These are phyloP conservation scores for Dynastes hyllus DNA, from an alignment of 2,888 invertebrate species.

Conservation along the genomic window DNA sequence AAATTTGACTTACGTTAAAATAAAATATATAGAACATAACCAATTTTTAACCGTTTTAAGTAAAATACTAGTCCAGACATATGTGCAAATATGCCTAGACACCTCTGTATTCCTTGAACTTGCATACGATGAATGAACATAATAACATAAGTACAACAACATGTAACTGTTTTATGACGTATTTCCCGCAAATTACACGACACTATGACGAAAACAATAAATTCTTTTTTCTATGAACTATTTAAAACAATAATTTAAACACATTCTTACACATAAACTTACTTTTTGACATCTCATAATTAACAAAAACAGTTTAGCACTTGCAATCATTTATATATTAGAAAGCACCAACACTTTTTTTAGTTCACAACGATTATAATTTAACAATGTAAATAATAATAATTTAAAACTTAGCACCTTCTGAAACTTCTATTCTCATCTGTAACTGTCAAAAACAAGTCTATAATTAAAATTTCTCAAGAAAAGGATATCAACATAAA, in stretches of 20 bases:
- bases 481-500: slow-evolving; percentile 5
- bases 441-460: slow-evolving; percentile 38
- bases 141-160: not conserved
- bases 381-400: slow-evolving; percentile 24
- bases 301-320: slow-evolving; percentile 39
- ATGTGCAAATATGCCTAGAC: not conserved
- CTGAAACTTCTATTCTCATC: slow-evolving; percentile 14
- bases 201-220: not conserved
- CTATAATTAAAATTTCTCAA: slow-evolving; percentile 2
- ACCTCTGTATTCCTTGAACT: not conserved
- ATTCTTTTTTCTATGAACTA: not conserved
- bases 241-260: slow-evolving; percentile 4
- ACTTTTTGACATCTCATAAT: slow-evolving; percentile 61
- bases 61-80: not conserved
- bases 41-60: not conserved
- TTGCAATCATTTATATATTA: slow-evolving; percentile 28
- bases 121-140: not conserved
- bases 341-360: slow-evolving; percentile 39
- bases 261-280: slow-evolving; percentile 49
- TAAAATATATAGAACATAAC: not conserved
- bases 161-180: not conserved
- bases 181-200: not conserved
- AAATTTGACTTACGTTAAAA: slow-evolving; percentile 40
- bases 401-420: slow-evolving; percentile 39
- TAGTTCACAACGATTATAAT: slow-evolving; percentile 26